These are phyloP conservation scores for Turdus rufiventris DNA, from an alignment of 2,113 vertebrate genomes.

Conservation along the genomic window DNA sequence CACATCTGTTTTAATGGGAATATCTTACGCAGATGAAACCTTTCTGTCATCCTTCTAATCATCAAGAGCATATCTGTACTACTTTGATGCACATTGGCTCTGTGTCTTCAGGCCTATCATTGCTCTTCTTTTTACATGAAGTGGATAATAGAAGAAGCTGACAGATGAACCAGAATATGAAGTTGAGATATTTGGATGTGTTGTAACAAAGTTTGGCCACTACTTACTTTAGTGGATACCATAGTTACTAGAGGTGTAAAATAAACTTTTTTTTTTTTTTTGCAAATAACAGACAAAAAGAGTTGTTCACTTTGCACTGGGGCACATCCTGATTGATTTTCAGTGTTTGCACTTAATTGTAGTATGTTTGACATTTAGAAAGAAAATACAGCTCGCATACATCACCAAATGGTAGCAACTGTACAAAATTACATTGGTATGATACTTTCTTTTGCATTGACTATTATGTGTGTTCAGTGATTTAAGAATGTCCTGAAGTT, in stretches of 20 bases:
- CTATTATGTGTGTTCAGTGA: background rate
- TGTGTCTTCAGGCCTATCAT: background rate
- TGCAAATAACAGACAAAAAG: background rate
- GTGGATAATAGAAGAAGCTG: slow-evolving; percentile 6
- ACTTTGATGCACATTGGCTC: background rate
- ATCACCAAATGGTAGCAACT: background rate
- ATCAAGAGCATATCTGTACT: background rate
- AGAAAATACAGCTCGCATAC: background rate
- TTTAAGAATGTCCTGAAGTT: background rate
- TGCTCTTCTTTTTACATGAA: background rate
- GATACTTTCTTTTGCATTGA: background rate
- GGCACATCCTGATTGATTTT: background rate
- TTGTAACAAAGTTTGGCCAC: background rate
- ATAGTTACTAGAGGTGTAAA: background rate
- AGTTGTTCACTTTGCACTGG: background rate
- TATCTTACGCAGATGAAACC: background rate
- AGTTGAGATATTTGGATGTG: background rate
- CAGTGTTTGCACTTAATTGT: background rate
- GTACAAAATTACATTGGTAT: background rate
- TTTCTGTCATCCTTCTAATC: background rate
- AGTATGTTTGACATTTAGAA: background rate
- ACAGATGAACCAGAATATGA: background rate
- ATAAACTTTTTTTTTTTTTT: background rate
- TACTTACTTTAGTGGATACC: background rate
- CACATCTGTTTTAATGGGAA: background rate